phyloP scores from a whole-genome alignment of 2,797 vertebrate genomes.

The Oryzias dopingdopingensis region DNA sequence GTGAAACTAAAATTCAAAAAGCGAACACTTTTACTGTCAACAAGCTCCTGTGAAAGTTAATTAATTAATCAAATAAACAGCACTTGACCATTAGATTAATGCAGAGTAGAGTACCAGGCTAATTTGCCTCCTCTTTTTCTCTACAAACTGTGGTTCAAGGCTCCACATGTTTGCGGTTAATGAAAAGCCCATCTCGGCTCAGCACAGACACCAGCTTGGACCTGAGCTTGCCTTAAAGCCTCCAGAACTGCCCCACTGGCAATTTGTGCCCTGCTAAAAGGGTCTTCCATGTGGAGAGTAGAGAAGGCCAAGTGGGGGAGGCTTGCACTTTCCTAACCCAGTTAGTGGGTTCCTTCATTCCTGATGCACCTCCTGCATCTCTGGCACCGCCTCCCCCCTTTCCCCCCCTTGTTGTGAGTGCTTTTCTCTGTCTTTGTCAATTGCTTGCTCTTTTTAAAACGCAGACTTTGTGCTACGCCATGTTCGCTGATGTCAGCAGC shows the following conservation, averaged over 20 bases:
- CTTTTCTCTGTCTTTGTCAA: constrained; percentile 69
- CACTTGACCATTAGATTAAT: background rate
- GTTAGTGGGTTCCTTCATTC: constrained; percentile 66
- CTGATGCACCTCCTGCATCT: constrained; percentile 60
- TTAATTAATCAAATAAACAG: too few species aligned
- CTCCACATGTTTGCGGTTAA: constrained; percentile 52
- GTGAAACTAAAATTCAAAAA: too few species aligned
- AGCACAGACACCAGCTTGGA: constrained; percentile 53
- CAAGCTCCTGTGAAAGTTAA: too few species aligned
- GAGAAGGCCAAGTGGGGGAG: background rate
- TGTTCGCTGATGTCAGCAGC: constrained; percentile 80
- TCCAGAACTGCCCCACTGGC: constrained; percentile 71
- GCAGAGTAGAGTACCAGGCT: background rate
- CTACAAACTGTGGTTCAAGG: constrained; percentile 21
- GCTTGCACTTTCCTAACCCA: constrained; percentile 72
- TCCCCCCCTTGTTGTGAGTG: constrained; percentile 57
- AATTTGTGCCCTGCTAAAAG: constrained; percentile 74
- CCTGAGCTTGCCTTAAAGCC: constrained; percentile 57
- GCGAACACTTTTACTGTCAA: too few species aligned
- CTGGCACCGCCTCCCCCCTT: constrained; percentile 23
- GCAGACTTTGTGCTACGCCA: constrained; percentile 47
- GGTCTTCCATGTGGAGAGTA: constrained; percentile 33
- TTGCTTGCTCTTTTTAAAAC: constrained; percentile 65
- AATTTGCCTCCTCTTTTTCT: constrained; percentile 20
- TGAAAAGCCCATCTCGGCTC: constrained; percentile 68